Evolutionary conservation across 92 coral and sea anemone species (phyloP), one percentile per base, ranked within the genome.

Genomic region (Parazoanthus atlanticus): DNA sequence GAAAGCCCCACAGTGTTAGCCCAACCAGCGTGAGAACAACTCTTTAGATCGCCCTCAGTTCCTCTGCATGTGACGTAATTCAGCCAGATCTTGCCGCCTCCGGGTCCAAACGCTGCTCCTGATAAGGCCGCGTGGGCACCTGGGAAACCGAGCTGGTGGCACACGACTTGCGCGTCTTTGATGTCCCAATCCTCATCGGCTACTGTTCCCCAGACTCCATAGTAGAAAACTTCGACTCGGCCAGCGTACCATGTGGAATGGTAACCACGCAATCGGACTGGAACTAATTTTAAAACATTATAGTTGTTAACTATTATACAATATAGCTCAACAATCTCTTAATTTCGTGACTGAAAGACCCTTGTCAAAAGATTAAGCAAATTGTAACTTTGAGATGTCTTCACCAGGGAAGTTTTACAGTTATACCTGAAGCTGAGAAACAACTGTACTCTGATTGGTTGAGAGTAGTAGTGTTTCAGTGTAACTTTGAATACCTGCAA

Each of bases 171-270:
- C 1, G 81, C 81, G 32, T 78, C 81, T 9, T 78, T n/a, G 17
- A 41, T 78, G 9, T 41, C 81, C 81, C 81, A 78, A 21, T 13
- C 81, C 16, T 78, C 23, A 46, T 78, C 81, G 54, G 54, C 19
- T 15, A 78, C 81, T 78, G 81, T 78, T 40, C 81, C 81, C 81
- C 81, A 78, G 61, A 26, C 31, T 26, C 81, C 81, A 46, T 78
- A 78, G 81, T 78, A 78, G 30, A 78, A 46, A 13, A 78, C 58
- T 25, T 78, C 81, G 3, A 78, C 81, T 46, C 81, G 81, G 81
- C 81, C 81, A 40, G 81, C 64, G 34, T 78, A 43, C 81, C 33
- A 78, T 78, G 81, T 78, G 31, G 81, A 78, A 78, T 78, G 81
- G 61, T 40, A 78, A n/a, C 81, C 81, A 28, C 81, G 81, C 34